A percentile compares a stretch with the other conserved stretches of the same genome.
Conservation (phyloP, 2,797 vertebrate genomes). For the Eleutherodactylus coqui region DNA sequence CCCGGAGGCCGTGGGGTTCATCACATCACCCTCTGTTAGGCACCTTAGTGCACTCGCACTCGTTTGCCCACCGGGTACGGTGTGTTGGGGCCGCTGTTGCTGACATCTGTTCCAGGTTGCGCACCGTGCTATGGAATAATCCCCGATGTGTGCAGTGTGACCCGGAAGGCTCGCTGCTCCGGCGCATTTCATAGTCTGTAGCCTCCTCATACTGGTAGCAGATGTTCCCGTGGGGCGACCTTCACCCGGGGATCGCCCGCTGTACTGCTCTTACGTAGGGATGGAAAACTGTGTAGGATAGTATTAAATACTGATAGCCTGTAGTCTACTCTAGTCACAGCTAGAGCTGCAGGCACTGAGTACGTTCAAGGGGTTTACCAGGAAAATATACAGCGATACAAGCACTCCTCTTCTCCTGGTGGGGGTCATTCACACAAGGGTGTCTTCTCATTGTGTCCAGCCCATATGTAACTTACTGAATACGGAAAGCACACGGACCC, state of each 20-base stretch:
- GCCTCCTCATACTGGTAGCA: neutral
- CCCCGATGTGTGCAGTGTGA: neutral
- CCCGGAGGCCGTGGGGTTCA: no score
- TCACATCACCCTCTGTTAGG: no score
- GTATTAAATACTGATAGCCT: neutral
- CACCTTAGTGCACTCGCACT: no score
- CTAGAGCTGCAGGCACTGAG: neutral
- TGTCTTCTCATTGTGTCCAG: no score
- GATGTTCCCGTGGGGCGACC: neutral
- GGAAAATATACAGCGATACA: no score
- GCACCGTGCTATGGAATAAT: neutral
- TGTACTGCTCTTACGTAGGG: neutral
- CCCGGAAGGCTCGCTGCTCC: neutral
- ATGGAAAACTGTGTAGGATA: constrained; percentile 9
- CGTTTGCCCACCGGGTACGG: no score
- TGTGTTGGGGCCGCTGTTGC: no score
- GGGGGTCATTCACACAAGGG: no score
- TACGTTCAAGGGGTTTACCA: no score
- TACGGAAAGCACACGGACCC: no score
- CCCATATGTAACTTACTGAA: no score
- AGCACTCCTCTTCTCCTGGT: no score
- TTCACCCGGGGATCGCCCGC: neutral
- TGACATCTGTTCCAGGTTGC: neutral
- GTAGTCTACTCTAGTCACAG: neutral
- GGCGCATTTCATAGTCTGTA: neutral